Evolutionary conservation across 2,888 invertebrate genomes (phyloP).

Genomic region (Physocephala rufipes): DNA sequence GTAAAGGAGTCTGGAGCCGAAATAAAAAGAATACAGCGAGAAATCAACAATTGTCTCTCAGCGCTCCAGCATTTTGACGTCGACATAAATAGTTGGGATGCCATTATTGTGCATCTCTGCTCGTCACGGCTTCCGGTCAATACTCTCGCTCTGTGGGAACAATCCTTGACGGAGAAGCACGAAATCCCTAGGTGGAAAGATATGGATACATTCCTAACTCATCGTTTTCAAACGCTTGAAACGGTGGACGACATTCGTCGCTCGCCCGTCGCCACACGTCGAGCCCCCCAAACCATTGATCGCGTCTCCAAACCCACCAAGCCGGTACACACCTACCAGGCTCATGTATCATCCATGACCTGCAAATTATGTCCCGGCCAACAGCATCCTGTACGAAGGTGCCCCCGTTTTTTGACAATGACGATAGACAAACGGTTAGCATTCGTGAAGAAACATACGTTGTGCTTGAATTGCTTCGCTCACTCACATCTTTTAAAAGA

Average conservation of each 20-base stretch:
- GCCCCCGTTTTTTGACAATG: constrained; percentile 15
- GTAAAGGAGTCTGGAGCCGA: background rate
- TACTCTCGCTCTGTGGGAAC: background rate
- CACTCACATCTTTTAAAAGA: background rate
- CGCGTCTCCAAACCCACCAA: background rate
- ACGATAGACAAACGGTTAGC: background rate
- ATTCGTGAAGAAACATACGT: no score
- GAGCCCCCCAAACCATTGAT: no score
- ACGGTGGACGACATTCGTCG: constrained; percentile 1
- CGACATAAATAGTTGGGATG: background rate
- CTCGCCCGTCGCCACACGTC: no score
- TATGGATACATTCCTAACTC: background rate
- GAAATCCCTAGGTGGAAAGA: constrained; percentile 10
- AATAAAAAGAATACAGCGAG: constrained; percentile 3
- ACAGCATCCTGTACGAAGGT: background rate
- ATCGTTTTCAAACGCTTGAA: background rate
- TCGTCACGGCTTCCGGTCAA: constrained; percentile 2
- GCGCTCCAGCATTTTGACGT: background rate
- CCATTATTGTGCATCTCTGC: background rate
- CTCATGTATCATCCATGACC: no score
- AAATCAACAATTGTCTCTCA: constrained; percentile 1
- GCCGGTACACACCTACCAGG: background rate
- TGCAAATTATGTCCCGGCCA: background rate
- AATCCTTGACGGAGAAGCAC: background rate
- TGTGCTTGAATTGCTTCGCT: background rate